Evolutionary conservation across 2,113 vertebrate species (phyloP), one percentile per base, ranked within the genome.

Genomic region (Callospermophilus lateralis): DNA sequence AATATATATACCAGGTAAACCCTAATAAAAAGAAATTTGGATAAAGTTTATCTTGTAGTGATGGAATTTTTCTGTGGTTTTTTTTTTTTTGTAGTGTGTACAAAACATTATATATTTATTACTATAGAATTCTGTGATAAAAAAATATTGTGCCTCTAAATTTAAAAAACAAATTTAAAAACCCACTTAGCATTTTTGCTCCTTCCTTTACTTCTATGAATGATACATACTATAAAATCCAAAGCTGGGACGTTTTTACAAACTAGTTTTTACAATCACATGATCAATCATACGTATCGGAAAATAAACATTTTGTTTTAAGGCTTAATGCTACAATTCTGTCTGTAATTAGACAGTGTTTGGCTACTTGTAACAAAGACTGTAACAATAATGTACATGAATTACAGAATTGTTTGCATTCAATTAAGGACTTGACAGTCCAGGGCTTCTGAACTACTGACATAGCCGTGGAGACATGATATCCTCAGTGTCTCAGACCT

Each of bases 191-290:
- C 96, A 81, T 97, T 96, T 95, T 96, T 94, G 94, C 39, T 96
- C 80, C 68, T 97, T 98, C 97, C 97, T 98, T 98, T 95, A 98
- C 7, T 55, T 90, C 93, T 97, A 76, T 94, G 26, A 96, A 83
- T 37, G 13, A 24, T 95, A 95, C 48, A 65, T 70, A 89, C 42
- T 96, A 37, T 97, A 95, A 97, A 97, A 98, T 96, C 73, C 88
- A 85, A 97, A 93, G 76, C 76, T 53, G 51, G 70, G 93, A 90
- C 74, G n/a, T 70, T 94, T 89, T 32, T 45, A 79, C 79, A 89
- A 76, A 48, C 90, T 81, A 68, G 78, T 32, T 94, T 93, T 94
- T 77, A 89, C 53, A 97, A 93, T n/a, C 61, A 53, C 65, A 70
- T 55, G 67, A 97, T 97, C 94, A 98, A 97, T 88, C 84, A 89